A percentile compares a stretch with the other conserved stretches of the same genome.
phyloP scores from a whole-genome alignment of 1,140 invertebrate species.

The Meloidogyne hapla region DNA sequence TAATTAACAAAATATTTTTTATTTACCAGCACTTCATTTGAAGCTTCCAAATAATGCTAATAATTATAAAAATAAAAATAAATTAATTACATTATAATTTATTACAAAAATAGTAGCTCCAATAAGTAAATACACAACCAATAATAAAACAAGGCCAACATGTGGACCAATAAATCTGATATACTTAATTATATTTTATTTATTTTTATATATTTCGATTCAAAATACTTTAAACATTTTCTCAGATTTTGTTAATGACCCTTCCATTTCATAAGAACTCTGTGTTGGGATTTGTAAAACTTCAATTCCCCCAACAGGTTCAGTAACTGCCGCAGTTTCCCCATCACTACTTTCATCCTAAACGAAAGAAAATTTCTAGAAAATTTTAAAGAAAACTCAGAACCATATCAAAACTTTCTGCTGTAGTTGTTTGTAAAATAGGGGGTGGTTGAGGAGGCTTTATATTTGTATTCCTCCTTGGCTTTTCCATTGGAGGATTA shows the following conservation, averaged over 20 bases:
- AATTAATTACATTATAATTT: background rate
- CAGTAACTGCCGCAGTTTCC: background rate
- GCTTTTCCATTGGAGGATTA: background rate
- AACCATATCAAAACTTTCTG: background rate
- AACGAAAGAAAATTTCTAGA: too few relatives aligned
- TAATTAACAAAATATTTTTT: background rate
- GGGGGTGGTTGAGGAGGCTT: background rate
- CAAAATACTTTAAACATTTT: constrained; percentile 18
- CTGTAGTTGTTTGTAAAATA: background rate
- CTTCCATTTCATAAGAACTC: constrained; percentile 18
- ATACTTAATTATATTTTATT: constrained; percentile 26
- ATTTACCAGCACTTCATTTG: constrained; percentile 41
- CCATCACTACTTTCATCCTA: background rate
- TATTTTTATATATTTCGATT: too few relatives aligned
- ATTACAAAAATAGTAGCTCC: constrained; percentile 56
- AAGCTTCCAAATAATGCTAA: constrained; percentile 30
- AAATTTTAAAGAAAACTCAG: background rate
- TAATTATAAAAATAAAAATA: constrained; percentile 4
- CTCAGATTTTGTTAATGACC: constrained; percentile 3
- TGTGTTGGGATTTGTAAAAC: constrained; percentile 12
- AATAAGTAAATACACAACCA: constrained; percentile 56
- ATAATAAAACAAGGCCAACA: constrained; percentile 58
- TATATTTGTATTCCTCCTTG: background rate
- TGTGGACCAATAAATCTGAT: constrained; percentile 59
- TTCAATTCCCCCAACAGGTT: background rate